Percentiles rank a stretch among this genome's conserved stretches.
These are phyloP conservation scores for Molossus molossus DNA, from an alignment of 2,797 vertebrate species.

Conservation along the genomic window DNA sequence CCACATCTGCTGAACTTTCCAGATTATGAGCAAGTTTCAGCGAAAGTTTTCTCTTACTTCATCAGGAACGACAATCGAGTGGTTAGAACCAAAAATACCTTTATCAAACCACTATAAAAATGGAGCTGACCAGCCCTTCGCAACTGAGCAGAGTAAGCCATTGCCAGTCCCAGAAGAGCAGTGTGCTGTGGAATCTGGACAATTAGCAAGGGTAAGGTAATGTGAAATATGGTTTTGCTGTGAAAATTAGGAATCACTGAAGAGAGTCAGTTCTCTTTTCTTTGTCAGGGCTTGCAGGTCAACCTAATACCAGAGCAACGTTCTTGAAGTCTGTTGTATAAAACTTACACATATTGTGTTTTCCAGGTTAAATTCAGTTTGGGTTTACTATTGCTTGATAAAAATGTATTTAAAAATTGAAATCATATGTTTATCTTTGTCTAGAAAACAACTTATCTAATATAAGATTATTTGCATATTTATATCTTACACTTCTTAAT, in stretches of 20 bases:
- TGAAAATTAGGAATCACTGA: not conserved
- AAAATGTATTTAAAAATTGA: constrained; percentile 62
- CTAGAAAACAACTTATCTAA: not conserved
- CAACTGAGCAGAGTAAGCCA: constrained; percentile 90
- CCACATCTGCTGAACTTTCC: constrained; percentile 73
- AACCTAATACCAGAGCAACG: not conserved
- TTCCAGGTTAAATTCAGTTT: constrained; percentile 52
- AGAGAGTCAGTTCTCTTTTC: not conserved
- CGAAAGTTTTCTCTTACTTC: constrained; percentile 90
- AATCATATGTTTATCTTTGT: constrained; percentile 38
- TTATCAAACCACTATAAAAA: constrained; percentile 96
- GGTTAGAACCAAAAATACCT: constrained; percentile 97
- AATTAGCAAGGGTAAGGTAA: constrained; percentile 94
- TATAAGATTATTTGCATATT: constrained; percentile 44
- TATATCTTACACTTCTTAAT: constrained; percentile 21
- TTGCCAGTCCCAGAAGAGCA: constrained; percentile 91
- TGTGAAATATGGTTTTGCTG: constrained; percentile 58
- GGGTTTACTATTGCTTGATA: constrained; percentile 45
- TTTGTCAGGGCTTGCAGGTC: not conserved
- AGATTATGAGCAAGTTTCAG: constrained; percentile 94
- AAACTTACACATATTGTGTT: not conserved
- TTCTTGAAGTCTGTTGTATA: not conserved
- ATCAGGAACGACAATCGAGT: constrained; percentile 96
- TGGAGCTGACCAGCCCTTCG: constrained; percentile 93
- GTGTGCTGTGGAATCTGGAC: constrained; percentile 91